A percentile compares a stretch with the other conserved stretches of the same genome.
Evolutionary conservation across 2,888 invertebrate species (phyloP).

Genomic region (Nomada ruficornis): DNA sequence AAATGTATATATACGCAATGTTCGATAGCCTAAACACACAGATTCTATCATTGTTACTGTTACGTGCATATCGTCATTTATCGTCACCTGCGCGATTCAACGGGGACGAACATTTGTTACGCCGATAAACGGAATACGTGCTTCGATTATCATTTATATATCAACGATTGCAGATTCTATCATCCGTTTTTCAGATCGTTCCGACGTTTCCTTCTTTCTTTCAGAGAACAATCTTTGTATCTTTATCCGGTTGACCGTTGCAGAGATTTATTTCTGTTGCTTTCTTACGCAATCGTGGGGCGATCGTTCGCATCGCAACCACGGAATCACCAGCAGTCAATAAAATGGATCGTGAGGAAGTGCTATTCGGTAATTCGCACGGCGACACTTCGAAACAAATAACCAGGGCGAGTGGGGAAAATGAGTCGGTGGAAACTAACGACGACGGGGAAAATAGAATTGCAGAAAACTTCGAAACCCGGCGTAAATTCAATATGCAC

Average conservation of each 20-base stretch:
- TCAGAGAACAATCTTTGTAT: neutral
- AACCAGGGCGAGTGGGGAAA: neutral
- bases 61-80: neutral
- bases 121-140: too few relatives aligned
- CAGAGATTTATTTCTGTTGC: constrained; percentile 34
- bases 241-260: constrained; percentile 15
- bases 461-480: constrained; percentile 32
- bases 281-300: neutral
- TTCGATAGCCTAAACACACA: neutral
- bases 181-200: neutral
- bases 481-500: constrained; percentile 27
- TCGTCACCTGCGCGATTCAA: too few relatives aligned
- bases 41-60: neutral
- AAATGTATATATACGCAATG: constrained; percentile 20
- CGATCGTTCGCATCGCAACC: constrained; percentile 6
- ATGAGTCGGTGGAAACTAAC: neutral
- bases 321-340: constrained; percentile 19
- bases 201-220: neutral
- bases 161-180: too few relatives aligned
- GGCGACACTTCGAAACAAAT: constrained; percentile 18
- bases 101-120: too few relatives aligned
- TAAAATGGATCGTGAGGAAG: constrained; percentile 7
- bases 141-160: too few relatives aligned
- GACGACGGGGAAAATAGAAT: constrained; percentile 4
- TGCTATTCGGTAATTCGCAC: constrained; percentile 27